Base-by-base conservation (phyloP, 2,888 invertebrate species). In the Hydropsyche betteni region DNA sequence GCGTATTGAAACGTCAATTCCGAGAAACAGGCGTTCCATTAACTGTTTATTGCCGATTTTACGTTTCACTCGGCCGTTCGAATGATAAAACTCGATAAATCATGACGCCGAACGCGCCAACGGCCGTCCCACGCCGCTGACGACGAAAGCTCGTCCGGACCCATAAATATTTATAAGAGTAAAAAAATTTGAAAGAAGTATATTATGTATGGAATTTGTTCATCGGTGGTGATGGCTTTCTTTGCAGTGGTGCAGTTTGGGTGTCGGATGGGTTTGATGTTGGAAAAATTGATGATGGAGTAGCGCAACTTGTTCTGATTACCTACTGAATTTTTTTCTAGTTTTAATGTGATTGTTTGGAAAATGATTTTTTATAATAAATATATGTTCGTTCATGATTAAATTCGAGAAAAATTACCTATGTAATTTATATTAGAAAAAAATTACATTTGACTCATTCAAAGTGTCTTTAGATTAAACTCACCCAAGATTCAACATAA, bases 21-120 rank as follows among this genome's bases (percentile, higher is more conserved):
- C 69, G 51, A 69, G 70, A 70, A 70, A 53, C 70, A 44, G 70
- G 36, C 55, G 51, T 36, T 70, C 70, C 53, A 69, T 69, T 69
- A 69, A 70, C 51, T 70, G 70, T 70, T 70, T 70, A 70, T 70
- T 53, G 53, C 55, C 70, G 53, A 70, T 53, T 70, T 70, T 53
- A 70, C 70, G 52, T 53, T 70, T 70, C 70, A 69, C 70, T 53
- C 70, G 64, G 12, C 64, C 33, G 7, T 36, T 7, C 70, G 7
- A n/a, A 34, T 14, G 70, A 70, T 70, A 70, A 70, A 53, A 52
- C 10, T 24, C 34, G 52, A 70, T 53, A 53, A 51, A 70, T 70
- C 70, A 53, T 70, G 70, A 70, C 69, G 24, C 33, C 69, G 69
- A 50, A 14, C 12, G 64, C 64, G 36, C 64, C n/a, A 34, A 64